Evolutionary conservation across 2,113 vertebrate genomes (phyloP), one percentile per base, ranked within the genome.

Genomic region (Gambusia holbrooki): DNA sequence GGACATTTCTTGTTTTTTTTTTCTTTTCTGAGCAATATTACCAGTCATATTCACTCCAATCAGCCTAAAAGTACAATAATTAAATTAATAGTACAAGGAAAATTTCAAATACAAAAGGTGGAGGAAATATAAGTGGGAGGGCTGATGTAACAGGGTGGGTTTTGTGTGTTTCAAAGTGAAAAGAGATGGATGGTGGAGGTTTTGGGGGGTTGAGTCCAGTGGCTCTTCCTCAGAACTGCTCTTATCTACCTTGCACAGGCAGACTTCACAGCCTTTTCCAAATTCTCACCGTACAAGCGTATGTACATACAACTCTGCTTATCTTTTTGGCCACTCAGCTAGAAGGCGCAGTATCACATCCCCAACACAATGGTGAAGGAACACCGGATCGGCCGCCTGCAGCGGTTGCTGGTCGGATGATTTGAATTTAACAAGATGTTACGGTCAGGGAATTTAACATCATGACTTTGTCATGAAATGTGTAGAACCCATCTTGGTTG

Each of bases 191-290:
- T 30, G 71, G 19, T 30, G 62, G 35, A 37, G 10, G 35, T 2
- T 37, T 37, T 37, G 35, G 35, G 45, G 71, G 45, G 3, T 33
- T 48, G 69, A 19, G 67, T 15, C 27, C 37, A 79, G 84, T 37
- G 48, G 63, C 77, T 74, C 74, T 74, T 66, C 71, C 77, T 85
- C 86, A 63, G 58, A 48, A 48, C 5, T 48, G 45, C 17, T 82
- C 88, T 93, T 93, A 94, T 94, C 92, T 91, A 88, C 81, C 80
- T 77, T 70, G 32, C 74, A 78, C 93, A 94, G 91, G 85, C 84
- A 87, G 87, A 51, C 71, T 86, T 71, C 83, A 63, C 71, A 37
- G 73, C 65, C 70, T 77, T 48, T 71, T 83, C 78, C 71, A 69
- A 33, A 51, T 74, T 74, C 74, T 83, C 61, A 72, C 61, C 5